Evolutionary conservation across 2,797 vertebrate genomes (phyloP), one percentile per base, ranked within the genome.

Genomic region (Moxostoma hubbsi): DNA sequence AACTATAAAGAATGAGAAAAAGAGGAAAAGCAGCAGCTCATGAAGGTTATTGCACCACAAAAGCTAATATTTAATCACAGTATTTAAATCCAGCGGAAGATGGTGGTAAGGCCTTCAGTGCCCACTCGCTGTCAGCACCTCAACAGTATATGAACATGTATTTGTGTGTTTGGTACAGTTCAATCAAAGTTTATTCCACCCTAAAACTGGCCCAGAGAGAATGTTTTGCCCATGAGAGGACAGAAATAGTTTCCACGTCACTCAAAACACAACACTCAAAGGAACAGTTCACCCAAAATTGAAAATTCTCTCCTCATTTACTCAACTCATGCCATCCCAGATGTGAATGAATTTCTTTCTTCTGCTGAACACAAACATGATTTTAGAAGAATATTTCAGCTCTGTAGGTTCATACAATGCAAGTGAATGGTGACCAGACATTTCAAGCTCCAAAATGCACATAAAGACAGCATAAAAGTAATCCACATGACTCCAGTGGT

Each of bases 21-120:
- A 13, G 54, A 61, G 65, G 68, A 65, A 78, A 63, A 11, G 62
- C 69, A 8, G 53, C n/a, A 65, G 68, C 77, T 68, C 58, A 69
- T 16, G 46, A 72, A 66, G 47, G 61, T 79, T 75, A 81, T 82
- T 86, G 80, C 79, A 81, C 82, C 80, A 15, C 51, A 71, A 84
- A 83, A 80, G 88, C 90, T 87, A 92, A 93, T 92, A 91, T 92
- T 92, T 90, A 87, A 89, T 76, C 77, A 82, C 72, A 83, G 84
- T 88, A 90, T 91, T 92, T 91, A 88, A 91, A 89, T 83, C 86
- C 81, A 84, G 62, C 75, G 76, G 75, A 87, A 86, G 71, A 83
- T 12, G 53, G 71, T 63, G 79, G 77, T 76, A 74, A 68, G 82
- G 75, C 75, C 71, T 75, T 73, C 71, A 62, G 53, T 76, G 73